Evolutionary conservation across 2,888 invertebrate genomes (phyloP).

Genomic region (Drosophila mettleri): DNA sequence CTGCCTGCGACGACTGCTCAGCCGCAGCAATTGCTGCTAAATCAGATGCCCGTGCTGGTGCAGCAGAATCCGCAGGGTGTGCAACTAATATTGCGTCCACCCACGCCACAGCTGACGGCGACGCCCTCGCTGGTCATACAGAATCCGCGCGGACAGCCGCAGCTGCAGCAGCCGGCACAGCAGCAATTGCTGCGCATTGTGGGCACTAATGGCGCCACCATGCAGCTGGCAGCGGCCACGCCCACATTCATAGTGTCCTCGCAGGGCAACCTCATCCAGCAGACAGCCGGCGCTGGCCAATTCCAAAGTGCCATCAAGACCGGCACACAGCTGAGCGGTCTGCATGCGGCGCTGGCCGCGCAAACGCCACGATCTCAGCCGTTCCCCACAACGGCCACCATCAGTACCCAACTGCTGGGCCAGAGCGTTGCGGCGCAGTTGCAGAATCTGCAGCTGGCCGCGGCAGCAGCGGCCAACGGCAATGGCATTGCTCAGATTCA

Average conservation of each 20-base stretch:
- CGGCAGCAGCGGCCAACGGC: constrained; percentile 81
- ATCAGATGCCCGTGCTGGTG: constrained; percentile 87
- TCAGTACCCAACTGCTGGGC: constrained; percentile 84
- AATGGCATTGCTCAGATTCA: constrained; percentile 84
- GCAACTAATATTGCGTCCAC: constrained; percentile 89
- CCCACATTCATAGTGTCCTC: constrained; percentile 86
- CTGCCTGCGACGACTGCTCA: constrained; percentile 79
- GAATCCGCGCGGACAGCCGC: constrained; percentile 83
- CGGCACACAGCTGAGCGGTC: constrained; percentile 82
- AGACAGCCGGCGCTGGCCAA: constrained; percentile 81
- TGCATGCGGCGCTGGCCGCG: constrained; percentile 83
- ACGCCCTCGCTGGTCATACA: constrained; percentile 85
- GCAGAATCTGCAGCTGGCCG: constrained; percentile 84
- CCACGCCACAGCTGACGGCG: constrained; percentile 86
- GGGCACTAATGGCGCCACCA: constrained; percentile 87
- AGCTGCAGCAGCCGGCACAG: constrained; percentile 83
- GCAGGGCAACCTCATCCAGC: constrained; percentile 85
- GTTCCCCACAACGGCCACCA: constrained; percentile 82
- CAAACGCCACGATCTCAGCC: constrained; percentile 84
- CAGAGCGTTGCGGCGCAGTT: constrained; percentile 84
- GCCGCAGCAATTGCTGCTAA: constrained; percentile 84
- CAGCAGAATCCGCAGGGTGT: constrained; percentile 89
- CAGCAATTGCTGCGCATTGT: constrained; percentile 88
- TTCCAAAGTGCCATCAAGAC: constrained; percentile 84
- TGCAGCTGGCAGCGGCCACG: constrained; percentile 86